Conservation (phyloP, 2,888 invertebrate species). For the Coelogynopora nodosa region DNA sequence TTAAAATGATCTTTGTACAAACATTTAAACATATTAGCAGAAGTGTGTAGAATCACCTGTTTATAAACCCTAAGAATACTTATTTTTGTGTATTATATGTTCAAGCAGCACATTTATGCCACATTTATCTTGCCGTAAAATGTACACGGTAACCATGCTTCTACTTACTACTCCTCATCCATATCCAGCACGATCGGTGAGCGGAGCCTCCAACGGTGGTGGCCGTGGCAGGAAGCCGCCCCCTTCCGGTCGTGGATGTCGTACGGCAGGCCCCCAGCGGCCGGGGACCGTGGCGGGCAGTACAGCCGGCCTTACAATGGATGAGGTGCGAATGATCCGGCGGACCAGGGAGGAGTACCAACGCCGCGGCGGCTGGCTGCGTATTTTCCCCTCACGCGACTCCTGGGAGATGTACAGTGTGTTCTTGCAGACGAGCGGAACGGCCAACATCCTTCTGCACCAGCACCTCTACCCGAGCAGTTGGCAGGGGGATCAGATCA, state of each 20-base stretch:
- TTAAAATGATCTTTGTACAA: too few relatives aligned
- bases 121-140: too few relatives aligned
- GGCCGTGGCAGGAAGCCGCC: neutral
- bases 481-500: conserved; percentile 48
- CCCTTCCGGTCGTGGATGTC: neutral
- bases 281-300: conserved; percentile 4
- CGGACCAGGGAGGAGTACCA: conserved; percentile 75
- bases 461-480: conserved; percentile 58
- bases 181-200: too few relatives aligned
- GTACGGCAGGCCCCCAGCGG: neutral
- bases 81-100: too few relatives aligned
- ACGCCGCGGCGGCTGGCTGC: conserved; percentile 78
- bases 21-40: too few relatives aligned
- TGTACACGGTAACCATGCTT: too few relatives aligned
- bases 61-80: too few relatives aligned
- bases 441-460: conserved; percentile 58
- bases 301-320: conserved; percentile 67
- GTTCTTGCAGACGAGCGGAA: conserved; percentile 57
- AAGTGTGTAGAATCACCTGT: too few relatives aligned
- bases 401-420: conserved; percentile 68
- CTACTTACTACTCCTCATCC: too few relatives aligned
- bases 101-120: too few relatives aligned
- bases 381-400: conserved; percentile 83
- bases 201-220: neutral
- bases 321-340: conserved; percentile 74